Percentiles rank a stretch among this genome's conserved stretches.
Conservation (phyloP, 2,113 vertebrate genomes). For the Serinus canaria region DNA sequence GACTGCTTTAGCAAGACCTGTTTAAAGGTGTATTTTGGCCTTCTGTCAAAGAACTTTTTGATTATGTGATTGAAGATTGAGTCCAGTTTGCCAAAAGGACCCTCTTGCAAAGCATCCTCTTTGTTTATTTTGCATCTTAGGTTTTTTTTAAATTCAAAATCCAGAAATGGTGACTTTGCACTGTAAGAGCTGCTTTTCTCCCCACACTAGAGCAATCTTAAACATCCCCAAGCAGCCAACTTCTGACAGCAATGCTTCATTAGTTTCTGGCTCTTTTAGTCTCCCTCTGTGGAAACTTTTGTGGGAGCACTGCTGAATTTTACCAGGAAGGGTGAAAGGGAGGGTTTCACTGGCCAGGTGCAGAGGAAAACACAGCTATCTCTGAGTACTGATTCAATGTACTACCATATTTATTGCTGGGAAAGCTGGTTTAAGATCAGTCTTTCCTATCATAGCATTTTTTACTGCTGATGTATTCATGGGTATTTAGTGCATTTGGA, state of each 20-base stretch:
- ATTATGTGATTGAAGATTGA: neutral
- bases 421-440: neutral
- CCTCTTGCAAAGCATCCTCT: neutral
- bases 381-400: neutral
- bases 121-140: neutral
- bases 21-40: neutral
- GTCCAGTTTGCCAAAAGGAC: neutral
- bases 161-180: neutral
- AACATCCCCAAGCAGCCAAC: neutral
- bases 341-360: neutral
- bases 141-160: neutral
- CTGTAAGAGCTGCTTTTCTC: neutral
- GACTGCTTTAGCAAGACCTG: neutral
- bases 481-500: neutral
- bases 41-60: neutral
- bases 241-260: neutral
- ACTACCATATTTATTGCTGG: neutral
- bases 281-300: neutral
- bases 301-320: neutral
- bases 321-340: neutral
- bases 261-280: neutral
- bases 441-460: neutral
- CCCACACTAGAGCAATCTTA: neutral
- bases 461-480: neutral
- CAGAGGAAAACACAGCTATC: neutral